Conservation (phyloP, 2,888 invertebrate genomes). For the Aporophyla nigra region DNA sequence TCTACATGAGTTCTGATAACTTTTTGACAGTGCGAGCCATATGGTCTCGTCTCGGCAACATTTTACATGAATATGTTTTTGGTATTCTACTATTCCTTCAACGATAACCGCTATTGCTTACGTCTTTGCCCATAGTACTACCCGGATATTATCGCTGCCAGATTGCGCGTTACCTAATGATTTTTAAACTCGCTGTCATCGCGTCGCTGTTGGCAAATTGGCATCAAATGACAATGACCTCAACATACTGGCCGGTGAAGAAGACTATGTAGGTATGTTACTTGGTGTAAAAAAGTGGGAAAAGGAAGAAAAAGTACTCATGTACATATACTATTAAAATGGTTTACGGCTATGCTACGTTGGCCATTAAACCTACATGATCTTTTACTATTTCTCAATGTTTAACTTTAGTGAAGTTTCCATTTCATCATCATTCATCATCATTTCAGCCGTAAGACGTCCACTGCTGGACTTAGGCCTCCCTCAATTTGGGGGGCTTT, state of each 20-base stretch:
- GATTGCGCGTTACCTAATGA: constrained; percentile 71
- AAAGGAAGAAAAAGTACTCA: too few species aligned
- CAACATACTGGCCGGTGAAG: constrained; percentile 3
- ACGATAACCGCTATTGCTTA: constrained; percentile 37
- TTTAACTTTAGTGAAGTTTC: too few species aligned
- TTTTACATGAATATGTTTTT: too few species aligned
- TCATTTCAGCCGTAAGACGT: too few species aligned
- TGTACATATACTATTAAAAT: neutral
- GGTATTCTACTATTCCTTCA: neutral
- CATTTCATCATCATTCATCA: too few species aligned
- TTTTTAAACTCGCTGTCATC: constrained; percentile 72
- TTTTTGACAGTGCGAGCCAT: too few species aligned
- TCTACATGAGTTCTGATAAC: too few species aligned
- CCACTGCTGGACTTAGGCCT: too few species aligned
- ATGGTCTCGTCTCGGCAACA: too few species aligned
- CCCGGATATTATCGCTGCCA: constrained; percentile 63
- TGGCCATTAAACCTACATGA: neutral
- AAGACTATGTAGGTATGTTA: neutral
- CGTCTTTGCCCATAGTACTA: neutral
- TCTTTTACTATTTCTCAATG: neutral
- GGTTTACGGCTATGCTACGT: neutral
- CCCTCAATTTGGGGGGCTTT: too few species aligned
- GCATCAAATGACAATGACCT: constrained; percentile 65
- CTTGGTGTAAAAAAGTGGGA: neutral
- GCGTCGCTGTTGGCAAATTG: constrained; percentile 56